Evolutionary conservation across 2,888 invertebrate genomes (phyloP), one percentile per base, ranked within the genome.

Genomic region (Hipparchia sbordonii): DNA sequence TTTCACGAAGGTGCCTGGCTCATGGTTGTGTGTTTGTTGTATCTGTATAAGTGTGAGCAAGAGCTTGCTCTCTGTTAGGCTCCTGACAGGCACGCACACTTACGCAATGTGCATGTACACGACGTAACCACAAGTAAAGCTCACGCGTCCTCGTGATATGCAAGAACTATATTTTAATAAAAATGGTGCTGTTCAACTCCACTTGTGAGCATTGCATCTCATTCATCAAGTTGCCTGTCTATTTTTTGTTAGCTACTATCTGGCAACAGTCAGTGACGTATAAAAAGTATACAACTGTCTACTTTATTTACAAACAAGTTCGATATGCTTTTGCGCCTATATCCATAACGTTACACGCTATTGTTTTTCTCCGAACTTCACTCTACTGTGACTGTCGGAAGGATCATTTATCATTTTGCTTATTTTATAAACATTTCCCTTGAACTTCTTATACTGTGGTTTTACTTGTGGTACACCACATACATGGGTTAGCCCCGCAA

Each of bases 321-420:
- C 60, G 39, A 60, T 33, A 39, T 60, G 60, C 60, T 39, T 12
- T 39, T 60, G 60, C 33, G 39, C 60, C 23, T 0, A 60, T 60
- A 60, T 3, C 45, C 60, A 39, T 60, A 45, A 60, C 60, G 60
- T 39, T 39, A 45, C 60, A 60, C 33, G 60, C 33, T n/a, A 39
- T 60, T 60, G 45, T 60, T 60, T 60, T 59, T 60, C 60, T 60
- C 6, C 6, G 60, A 60, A 60, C 60, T 39, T 45, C 33, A 56
- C 56, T 56, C 56, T 13, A n/a, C 56, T n/a, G 56, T 56, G 2
- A 56, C n/a, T 56, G 56, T n/a, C 3, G 13, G 13, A 6, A n/a
- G 13, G n/a, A 1, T 13, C n/a, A n/a, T 6, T n/a, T 6, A 6
- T 6, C n/a, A n/a, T 6, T n/a, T 6, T 56, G 6, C 13, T 6